A percentile compares a stretch with the other conserved stretches of the same genome.
Conservation (phyloP, 1,140 invertebrate species). For the Drosophila miranda region DNA sequence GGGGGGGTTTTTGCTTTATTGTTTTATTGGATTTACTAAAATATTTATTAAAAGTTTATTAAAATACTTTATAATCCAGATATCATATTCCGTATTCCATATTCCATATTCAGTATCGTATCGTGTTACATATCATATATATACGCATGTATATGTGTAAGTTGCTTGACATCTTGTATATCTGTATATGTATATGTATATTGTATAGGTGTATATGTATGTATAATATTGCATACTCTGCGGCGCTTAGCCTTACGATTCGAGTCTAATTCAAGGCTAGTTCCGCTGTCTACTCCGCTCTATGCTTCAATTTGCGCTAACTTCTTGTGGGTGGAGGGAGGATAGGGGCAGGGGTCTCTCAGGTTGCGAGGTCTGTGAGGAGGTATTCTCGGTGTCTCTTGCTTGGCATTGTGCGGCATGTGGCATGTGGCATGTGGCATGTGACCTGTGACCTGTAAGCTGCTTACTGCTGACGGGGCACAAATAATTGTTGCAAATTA, state of each 20-base stretch:
- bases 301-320: slow-evolving; percentile 64
- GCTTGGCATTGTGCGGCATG: background rate
- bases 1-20: slow-evolving; percentile 29
- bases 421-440: too few relatives aligned
- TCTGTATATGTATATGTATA: slow-evolving; percentile 46
- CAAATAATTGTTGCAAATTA: slow-evolving; percentile 48
- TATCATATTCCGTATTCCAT: slow-evolving; percentile 33
- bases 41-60: slow-evolving; percentile 81
- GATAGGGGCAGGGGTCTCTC: background rate
- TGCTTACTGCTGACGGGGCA: slow-evolving; percentile 29
- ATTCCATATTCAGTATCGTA: slow-evolving; percentile 34
- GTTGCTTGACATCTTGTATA: slow-evolving; percentile 49
- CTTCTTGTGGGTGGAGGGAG: slow-evolving; percentile 21
- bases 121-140: slow-evolving; percentile 17
- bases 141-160: slow-evolving; percentile 31
- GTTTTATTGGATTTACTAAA: slow-evolving; percentile 67
- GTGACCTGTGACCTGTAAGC: background rate
- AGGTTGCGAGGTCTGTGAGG: slow-evolving; percentile 56
- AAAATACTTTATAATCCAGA: slow-evolving; percentile 77
- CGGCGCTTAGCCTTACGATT: slow-evolving; percentile 56
- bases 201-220: slow-evolving; percentile 51
- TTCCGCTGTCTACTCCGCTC: slow-evolving; percentile 27
- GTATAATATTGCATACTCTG: slow-evolving; percentile 79
- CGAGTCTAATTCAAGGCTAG: slow-evolving; percentile 75
- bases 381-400: slow-evolving; percentile 62